phyloP scores from a whole-genome alignment of 2,113 vertebrate genomes.

The Fregetta grallaria region DNA sequence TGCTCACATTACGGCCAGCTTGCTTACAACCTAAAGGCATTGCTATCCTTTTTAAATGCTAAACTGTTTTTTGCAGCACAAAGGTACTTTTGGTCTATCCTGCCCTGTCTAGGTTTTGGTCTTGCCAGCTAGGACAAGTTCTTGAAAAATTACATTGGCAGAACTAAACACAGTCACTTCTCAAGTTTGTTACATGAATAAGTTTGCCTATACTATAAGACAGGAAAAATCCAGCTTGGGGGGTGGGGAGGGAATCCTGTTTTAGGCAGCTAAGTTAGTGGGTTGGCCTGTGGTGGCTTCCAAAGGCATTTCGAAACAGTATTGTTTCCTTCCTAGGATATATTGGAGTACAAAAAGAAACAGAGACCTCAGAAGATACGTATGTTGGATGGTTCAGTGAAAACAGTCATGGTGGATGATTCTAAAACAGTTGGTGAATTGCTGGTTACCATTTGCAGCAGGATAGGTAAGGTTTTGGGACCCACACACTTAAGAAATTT shows the following conservation, averaged over 20 bases:
- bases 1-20: background rate
- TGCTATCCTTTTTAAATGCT: background rate
- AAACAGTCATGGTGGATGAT: constrained; percentile 99
- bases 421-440: constrained; percentile 98
- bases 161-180: background rate
- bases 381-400: constrained; percentile 95
- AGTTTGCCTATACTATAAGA: background rate
- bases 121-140: background rate
- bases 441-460: constrained; percentile 96
- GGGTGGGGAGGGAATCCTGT: background rate
- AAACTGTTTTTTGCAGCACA: background rate
- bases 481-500: background rate
- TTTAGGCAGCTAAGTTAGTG: background rate
- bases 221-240: background rate
- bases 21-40: background rate
- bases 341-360: constrained; percentile 98
- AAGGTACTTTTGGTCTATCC: background rate
- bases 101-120: background rate
- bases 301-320: background rate
- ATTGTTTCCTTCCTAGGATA: constrained; percentile 78
- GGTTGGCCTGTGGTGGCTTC: background rate
- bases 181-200: background rate
- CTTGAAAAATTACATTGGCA: background rate
- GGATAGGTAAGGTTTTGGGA: constrained; percentile 83
- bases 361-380: constrained; percentile 97